phyloP scores from a whole-genome alignment of 2,888 invertebrate species.

The Xanthorhoe spadicearia region DNA sequence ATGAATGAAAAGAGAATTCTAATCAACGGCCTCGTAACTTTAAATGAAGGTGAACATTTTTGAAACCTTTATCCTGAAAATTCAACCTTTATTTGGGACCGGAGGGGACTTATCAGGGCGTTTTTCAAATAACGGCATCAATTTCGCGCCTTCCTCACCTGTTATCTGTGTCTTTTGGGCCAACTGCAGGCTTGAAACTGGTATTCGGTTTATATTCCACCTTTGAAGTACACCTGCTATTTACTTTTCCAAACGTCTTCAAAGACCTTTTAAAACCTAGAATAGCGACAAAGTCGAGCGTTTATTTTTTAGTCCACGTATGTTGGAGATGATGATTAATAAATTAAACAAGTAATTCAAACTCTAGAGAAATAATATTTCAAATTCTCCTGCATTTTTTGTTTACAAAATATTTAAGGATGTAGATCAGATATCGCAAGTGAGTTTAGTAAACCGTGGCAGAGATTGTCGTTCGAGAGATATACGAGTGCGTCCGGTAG shows the following conservation, averaged over 20 bases:
- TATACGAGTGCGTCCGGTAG: conserved; percentile 2
- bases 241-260: background rate
- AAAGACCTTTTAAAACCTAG: too few relatives aligned
- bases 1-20: conserved; percentile 62
- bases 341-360: too few relatives aligned
- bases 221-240: background rate
- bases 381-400: too few relatives aligned
- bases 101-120: conserved; percentile 73
- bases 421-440: background rate
- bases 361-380: too few relatives aligned
- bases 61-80: conserved; percentile 67
- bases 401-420: background rate
- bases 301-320: too few relatives aligned
- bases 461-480: conserved; percentile 2
- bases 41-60: conserved; percentile 72
- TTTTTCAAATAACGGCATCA: conserved; percentile 75
- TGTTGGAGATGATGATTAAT: too few relatives aligned
- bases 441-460: background rate
- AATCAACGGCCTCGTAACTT: conserved; percentile 67
- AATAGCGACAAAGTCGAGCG: too few relatives aligned
- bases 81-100: conserved; percentile 68
- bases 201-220: conserved; percentile 22
- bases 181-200: conserved; percentile 12
- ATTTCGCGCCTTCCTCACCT: conserved; percentile 56
- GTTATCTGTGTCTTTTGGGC: conserved; percentile 29